A percentile compares a stretch with the other conserved stretches of the same genome.
phyloP scores from a whole-genome alignment of 2,888 invertebrate genomes.

The Merodon equestris region DNA sequence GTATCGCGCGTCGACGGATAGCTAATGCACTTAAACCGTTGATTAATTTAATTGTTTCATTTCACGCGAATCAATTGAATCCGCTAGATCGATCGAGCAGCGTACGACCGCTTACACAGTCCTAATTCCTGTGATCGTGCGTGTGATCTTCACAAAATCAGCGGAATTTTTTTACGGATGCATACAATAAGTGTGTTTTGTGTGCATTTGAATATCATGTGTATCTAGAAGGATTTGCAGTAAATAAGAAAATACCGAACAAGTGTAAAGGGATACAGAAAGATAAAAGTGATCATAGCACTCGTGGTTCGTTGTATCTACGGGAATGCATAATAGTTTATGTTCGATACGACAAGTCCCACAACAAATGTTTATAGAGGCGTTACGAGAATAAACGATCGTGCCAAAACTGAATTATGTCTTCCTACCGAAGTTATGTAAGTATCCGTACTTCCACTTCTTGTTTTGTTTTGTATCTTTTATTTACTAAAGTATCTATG shows the following conservation, averaged over 20 bases:
- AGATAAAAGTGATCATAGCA: no score
- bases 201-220: conserved; percentile 28
- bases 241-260: no score
- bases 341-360: conserved; percentile 39
- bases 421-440: conserved; percentile 78
- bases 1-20: conserved; percentile 14
- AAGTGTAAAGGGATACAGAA: no score
- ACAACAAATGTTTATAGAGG: conserved; percentile 61
- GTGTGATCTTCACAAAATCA: conserved; percentile 22
- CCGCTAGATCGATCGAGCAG: conserved; percentile 43
- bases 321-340: conserved; percentile 50
- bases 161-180: conserved; percentile 16
- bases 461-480: conserved; percentile 27
- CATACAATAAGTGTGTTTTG: conserved; percentile 16
- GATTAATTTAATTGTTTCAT: conserved; percentile 64
- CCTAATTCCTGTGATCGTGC: no score
- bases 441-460: conserved; percentile 69
- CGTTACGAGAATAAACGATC: conserved; percentile 61
- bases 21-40: conserved; percentile 60
- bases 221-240: conserved; percentile 18
- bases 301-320: conserved; percentile 16
- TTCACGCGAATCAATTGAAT: conserved; percentile 63
- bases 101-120: background rate
- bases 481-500: conserved; percentile 34
- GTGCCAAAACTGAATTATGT: conserved; percentile 73